Percentiles rank a stretch among this genome's conserved stretches.
Evolutionary conservation across 2,797 vertebrate species (phyloP).

Genomic region (Phalloptychus januarius): DNA sequence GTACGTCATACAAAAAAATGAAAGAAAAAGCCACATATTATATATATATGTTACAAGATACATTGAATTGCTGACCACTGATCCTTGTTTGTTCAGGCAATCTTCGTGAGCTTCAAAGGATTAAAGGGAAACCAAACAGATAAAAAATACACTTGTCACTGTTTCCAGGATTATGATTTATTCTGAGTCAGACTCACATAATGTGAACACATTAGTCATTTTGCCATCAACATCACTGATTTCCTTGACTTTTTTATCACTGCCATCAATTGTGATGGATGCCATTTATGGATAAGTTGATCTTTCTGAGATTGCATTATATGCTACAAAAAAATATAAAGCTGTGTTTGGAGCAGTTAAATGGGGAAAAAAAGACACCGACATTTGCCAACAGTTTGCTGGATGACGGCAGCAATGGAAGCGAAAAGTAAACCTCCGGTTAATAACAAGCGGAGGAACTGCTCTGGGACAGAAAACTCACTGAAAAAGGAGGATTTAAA

Average conservation of each 20-base stretch:
- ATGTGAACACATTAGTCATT: constrained; percentile 21
- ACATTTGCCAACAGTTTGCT: background rate
- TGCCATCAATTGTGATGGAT: constrained; percentile 16
- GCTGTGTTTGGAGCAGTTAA: background rate
- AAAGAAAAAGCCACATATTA: no score
- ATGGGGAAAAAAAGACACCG: background rate
- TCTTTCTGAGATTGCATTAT: background rate
- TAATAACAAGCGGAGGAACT: background rate
- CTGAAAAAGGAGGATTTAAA: background rate
- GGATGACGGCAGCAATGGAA: background rate
- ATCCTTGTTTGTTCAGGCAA: background rate
- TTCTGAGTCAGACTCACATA: background rate
- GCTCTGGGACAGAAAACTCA: background rate
- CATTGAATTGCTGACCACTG: background rate
- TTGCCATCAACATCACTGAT: constrained; percentile 19
- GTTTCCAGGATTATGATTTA: constrained; percentile 5
- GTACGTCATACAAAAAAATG: background rate
- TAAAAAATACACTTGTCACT: background rate
- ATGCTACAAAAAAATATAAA: background rate
- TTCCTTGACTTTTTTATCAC: constrained; percentile 11
- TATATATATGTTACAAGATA: background rate
- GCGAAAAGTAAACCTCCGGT: background rate
- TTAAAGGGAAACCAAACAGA: background rate
- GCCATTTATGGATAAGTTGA: background rate
- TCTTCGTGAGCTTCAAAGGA: background rate